Evolutionary conservation across 2,888 invertebrate species (phyloP).

Genomic region (Rhamnusium bicolor): DNA sequence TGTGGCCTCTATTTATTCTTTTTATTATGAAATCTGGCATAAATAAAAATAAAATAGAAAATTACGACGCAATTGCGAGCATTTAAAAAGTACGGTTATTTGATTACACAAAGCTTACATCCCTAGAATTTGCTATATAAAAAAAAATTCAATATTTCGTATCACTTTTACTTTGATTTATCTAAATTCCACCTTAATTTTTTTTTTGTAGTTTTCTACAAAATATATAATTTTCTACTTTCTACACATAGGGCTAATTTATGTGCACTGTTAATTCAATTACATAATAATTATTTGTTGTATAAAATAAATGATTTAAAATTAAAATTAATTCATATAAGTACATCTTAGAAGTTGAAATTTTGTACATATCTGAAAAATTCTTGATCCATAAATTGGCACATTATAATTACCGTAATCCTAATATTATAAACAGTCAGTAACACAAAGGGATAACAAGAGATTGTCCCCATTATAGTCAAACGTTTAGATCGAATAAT

Average conservation of each 20-base stretch:
- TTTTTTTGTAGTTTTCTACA: constrained; percentile 1
- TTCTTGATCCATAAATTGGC: constrained; percentile 63
- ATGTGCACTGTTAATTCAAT: neutral
- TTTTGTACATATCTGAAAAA: constrained; percentile 51
- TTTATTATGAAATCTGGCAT: no score
- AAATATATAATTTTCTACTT: neutral
- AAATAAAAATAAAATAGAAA: no score
- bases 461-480: constrained; percentile 72
- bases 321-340: constrained; percentile 14
- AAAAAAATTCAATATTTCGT: no score
- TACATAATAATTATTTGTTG: neutral
- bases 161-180: no score
- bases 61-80: no score
- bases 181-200: constrained; percentile 20
- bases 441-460: constrained; percentile 67
- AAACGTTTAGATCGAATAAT: constrained; percentile 65
- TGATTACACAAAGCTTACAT: no score
- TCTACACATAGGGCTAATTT: constrained; percentile 2
- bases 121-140: no score
- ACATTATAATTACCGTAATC: constrained; percentile 56
- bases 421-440: constrained; percentile 62
- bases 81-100: no score
- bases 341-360: constrained; percentile 35
- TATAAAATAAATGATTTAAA: neutral
- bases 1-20: no score